Evolutionary conservation across 2,888 invertebrate species (phyloP).

Genomic region (Tryphoninae sp.): DNA sequence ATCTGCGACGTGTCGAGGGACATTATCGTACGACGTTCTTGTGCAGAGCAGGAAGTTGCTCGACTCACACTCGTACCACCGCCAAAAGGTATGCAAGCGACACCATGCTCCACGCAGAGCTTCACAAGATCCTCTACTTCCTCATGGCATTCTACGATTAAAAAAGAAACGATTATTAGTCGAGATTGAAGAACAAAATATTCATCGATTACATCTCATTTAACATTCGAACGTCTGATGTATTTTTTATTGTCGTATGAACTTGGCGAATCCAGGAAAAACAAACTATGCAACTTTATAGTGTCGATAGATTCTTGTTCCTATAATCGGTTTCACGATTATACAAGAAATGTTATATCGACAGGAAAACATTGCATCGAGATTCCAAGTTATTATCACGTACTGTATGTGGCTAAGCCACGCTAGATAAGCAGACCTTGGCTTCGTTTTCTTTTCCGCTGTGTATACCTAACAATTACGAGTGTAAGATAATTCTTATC

Average conservation of each 20-base stretch:
- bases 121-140: constrained; percentile 92
- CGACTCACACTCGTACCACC: constrained; percentile 97
- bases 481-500: constrained; percentile 44
- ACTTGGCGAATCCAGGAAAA: too few species aligned
- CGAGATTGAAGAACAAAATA: background rate
- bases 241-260: too few species aligned
- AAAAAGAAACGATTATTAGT: background rate
- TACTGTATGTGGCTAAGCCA: too few species aligned
- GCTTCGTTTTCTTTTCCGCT: background rate
- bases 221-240: too few species aligned
- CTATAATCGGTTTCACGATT: too few species aligned
- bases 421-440: constrained; percentile 39
- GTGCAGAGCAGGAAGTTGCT: constrained; percentile 91
- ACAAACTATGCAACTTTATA: too few species aligned
- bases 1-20: constrained; percentile 97
- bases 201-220: background rate
- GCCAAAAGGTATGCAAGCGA: constrained; percentile 96
- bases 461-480: constrained; percentile 26
- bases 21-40: constrained; percentile 91
- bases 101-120: constrained; percentile 87
- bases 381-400: too few species aligned
- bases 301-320: too few species aligned
- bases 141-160: constrained; percentile 85
- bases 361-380: too few species aligned
- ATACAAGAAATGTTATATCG: too few species aligned